Base-by-base conservation (phyloP, 1,140 invertebrate genomes). In the Drosophila kikkawai region DNA sequence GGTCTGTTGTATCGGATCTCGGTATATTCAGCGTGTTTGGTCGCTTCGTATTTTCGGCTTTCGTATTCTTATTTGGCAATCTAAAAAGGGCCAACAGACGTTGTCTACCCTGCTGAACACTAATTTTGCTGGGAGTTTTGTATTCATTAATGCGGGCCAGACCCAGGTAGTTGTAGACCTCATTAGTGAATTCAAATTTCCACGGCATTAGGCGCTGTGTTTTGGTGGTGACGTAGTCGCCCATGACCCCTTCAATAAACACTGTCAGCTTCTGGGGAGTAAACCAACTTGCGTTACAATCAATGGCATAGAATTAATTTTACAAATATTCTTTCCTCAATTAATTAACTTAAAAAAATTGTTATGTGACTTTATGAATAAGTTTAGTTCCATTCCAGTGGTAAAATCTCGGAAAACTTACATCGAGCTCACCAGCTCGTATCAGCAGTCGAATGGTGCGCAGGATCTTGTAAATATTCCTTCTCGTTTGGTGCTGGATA, bases 121-220 rank as follows among this genome's bases (percentile, higher is more conserved):
- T 82, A 29, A 69, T 34, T 19, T 67, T 61, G 11, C 42, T 37
- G 57, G 80, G 65, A 66, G 84, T 71, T 76, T 73, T 88, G 73
- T 61, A 80, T 67, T 91, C 67, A 70, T 76, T 91, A 58, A 85
- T 75, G 73, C 81, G 82, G 45, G 91, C 90, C 45, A 92, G 55
- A 41, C 81, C 91, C 9, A 92, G 61, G 8, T 79, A 85, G 68
- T 92, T 92, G 57, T 91, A 91, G 39, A 92, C 86, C 75, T 92
- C 91, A 78, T 86, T 88, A 57, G 82, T 77, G 56, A 92, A 92
- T 79, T 92, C 91, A 79, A 91, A 92, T 64, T 91, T 91, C 86
- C 91, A 91, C 9, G 91, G 91, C 90, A 92, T 92, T 29, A 91
- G 69, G 29, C 91, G 86, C 55, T 82, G 41, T 1, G 91, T 91